Evolutionary conservation across 2,113 vertebrate species (phyloP).

Genomic region (Bambusicola thoracicus): DNA sequence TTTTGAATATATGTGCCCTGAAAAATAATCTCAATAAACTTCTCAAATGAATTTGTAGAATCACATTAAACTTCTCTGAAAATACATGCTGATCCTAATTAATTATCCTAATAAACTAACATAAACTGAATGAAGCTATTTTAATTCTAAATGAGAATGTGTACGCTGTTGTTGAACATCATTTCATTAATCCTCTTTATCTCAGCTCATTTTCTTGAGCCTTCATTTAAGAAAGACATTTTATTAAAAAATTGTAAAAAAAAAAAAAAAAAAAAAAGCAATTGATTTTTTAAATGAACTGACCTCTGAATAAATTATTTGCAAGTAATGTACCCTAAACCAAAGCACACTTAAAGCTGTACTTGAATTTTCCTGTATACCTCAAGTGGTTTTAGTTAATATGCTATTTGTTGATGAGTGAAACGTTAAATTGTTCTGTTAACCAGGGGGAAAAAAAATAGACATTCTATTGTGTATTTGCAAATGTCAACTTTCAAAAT

Average conservation of each 20-base stretch:
- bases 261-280: not conserved
- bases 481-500: conserved; percentile 52
- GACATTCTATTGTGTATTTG: conserved; percentile 9
- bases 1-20: not conserved
- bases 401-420: not conserved
- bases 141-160: not conserved
- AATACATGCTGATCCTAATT: not conserved
- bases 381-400: conserved; percentile 33
- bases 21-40: not conserved
- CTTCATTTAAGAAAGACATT: not conserved
- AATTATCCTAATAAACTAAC: not conserved
- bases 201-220: not conserved
- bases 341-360: not conserved
- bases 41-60: not conserved
- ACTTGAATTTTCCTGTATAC: not conserved
- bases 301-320: not conserved
- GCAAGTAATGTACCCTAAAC: not conserved
- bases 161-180: not conserved
- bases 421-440: not conserved
- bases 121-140: not conserved
- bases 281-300: not conserved
- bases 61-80: not conserved
- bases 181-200: not conserved
- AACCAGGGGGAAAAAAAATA: not conserved
- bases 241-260: not conserved